phyloP scores from a whole-genome alignment of 2,888 invertebrate genomes.

The Synanthedon formicaeformis region DNA sequence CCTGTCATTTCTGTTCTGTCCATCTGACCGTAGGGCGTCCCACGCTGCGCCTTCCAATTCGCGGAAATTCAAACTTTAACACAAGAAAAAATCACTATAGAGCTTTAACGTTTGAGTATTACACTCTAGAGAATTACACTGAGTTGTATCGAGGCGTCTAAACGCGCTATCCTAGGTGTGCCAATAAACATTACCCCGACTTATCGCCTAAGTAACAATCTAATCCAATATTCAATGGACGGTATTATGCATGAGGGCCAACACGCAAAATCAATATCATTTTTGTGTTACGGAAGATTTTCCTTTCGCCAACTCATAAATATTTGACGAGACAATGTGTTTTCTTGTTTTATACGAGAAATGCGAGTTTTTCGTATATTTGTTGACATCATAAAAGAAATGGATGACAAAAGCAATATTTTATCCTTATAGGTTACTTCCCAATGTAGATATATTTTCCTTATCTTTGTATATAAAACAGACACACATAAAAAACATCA shows the following conservation, averaged over 20 bases:
- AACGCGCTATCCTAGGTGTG: too few relatives aligned
- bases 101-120: too few relatives aligned
- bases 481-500: too few relatives aligned
- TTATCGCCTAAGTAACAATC: constrained; percentile 6
- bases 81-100: too few relatives aligned
- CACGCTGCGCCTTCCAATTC: too few relatives aligned
- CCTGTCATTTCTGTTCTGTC: too few relatives aligned
- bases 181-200: not conserved
- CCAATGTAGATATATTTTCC: not conserved
- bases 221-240: constrained; percentile 54
- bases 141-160: too few relatives aligned
- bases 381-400: constrained; percentile 1
- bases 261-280: constrained; percentile 60
- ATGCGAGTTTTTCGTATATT: not conserved
- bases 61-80: too few relatives aligned
- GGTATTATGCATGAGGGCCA: constrained; percentile 52
- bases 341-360: constrained; percentile 12
- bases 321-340: constrained; percentile 46
- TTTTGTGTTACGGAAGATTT: constrained; percentile 48
- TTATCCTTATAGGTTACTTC: not conserved
- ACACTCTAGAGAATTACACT: too few relatives aligned
- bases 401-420: too few relatives aligned
- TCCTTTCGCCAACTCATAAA: constrained; percentile 46
- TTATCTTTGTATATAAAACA: not conserved
- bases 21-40: too few relatives aligned